Evolutionary conservation across 2,888 invertebrate genomes (phyloP).

Genomic region (Phalangium opilio): DNA sequence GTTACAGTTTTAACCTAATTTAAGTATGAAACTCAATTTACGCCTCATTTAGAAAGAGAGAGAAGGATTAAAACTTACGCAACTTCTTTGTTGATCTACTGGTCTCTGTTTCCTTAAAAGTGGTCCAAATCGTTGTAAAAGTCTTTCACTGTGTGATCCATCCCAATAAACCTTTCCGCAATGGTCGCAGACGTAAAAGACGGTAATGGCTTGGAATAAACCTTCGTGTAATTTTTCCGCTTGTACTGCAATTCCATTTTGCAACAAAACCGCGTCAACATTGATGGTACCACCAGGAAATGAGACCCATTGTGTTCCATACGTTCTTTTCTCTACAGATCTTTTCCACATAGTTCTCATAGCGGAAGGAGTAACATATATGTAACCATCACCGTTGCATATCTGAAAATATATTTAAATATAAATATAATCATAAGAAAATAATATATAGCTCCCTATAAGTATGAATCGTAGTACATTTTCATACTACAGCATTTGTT

Average conservation of each 20-base stretch:
- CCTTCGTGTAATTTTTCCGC: constrained; percentile 38
- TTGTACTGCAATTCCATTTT: constrained; percentile 20
- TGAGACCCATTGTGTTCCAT: not conserved
- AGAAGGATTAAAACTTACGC: too few relatives aligned
- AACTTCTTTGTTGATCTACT: too few relatives aligned
- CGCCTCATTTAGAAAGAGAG: too few relatives aligned
- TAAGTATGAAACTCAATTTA: too few relatives aligned
- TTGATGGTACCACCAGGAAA: constrained; percentile 5
- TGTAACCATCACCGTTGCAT: constrained; percentile 39
- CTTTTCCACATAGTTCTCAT: constrained; percentile 7
- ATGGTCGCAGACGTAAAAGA: constrained; percentile 49
- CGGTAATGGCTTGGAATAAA: constrained; percentile 35
- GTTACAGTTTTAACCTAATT: too few relatives aligned
- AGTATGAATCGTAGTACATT: too few relatives aligned
- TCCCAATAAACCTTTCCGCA: constrained; percentile 67
- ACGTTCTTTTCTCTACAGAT: not conserved
- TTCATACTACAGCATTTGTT: too few relatives aligned
- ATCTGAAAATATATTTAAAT: too few relatives aligned
- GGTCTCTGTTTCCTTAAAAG: too few relatives aligned
- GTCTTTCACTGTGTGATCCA: constrained; percentile 30
- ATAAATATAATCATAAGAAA: too few relatives aligned
- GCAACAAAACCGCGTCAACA: not conserved
- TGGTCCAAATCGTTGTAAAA: too few relatives aligned
- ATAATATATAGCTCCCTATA: too few relatives aligned
- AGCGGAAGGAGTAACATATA: constrained; percentile 27